Base-by-base conservation (phyloP, 2,113 vertebrate genomes). In the Tachycineta bicolor region DNA sequence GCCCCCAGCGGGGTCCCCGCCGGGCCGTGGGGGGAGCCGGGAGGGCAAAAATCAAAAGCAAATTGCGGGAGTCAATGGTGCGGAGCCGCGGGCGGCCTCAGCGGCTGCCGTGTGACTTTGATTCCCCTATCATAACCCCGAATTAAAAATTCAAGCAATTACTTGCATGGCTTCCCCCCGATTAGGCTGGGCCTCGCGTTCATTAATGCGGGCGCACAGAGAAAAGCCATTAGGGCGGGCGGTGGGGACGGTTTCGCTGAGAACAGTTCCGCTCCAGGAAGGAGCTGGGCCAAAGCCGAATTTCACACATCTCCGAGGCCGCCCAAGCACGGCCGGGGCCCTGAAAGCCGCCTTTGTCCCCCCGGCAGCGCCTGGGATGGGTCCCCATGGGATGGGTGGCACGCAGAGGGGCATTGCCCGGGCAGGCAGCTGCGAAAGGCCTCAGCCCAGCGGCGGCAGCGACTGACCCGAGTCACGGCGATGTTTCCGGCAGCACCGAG, bases 141-240 rank as follows among this genome's bases (percentile, higher is more conserved):
- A 98, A 98, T 99, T 99, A 99, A 98, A 98, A 98, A 99, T 99
- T 98, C 98, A 98, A 94, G 98, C 98, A 99, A 99, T 99, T 99
- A 99, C 98, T 98, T 99, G 99, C 99, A 98, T 99, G 98, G 99
- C 98, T 99, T 99, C 98, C 98, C 98, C 97, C 98, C 97, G 98
- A 98, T 98, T 98, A 98, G 98, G 97, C 98, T 41, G 94, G 98
- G 98, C 98, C 97, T 95, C 82, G 98, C 94, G 95, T 98, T 99
- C 98, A 99, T 99, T 99, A 99, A 99, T 99, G 99, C 99, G 97
- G 39, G 93, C 81, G 97, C 99, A 99, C 97, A 99, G 98, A 98
- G 98, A 93, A 97, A 98, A 97, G 98, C 98, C 98, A 98, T 99
- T 98, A 99, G 90, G 90, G 97, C 97, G 97, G 93, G 97, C 95